Percentiles rank a stretch among this genome's conserved stretches.
Evolutionary conservation across 1,140 invertebrate genomes (phyloP).

Genomic region (Drosophila mojavensis): DNA sequence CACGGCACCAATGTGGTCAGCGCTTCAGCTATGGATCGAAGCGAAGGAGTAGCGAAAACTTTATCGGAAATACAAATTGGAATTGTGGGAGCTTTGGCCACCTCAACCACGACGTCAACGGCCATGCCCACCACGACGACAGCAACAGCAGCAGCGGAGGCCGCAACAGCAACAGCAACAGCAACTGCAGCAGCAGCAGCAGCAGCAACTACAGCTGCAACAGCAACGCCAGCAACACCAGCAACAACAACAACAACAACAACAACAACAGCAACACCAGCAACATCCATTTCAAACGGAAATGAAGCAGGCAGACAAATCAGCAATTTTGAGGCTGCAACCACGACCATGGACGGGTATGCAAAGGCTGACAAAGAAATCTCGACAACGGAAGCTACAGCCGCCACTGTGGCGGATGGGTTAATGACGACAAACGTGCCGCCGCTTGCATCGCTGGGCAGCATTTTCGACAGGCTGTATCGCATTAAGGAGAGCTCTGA

Average conservation of each 20-base stretch:
- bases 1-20: slow-evolving; percentile 41
- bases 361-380: slow-evolving; percentile 7
- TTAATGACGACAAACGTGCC: slow-evolving; percentile 59
- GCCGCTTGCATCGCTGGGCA: slow-evolving; percentile 33
- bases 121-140: slow-evolving; percentile 66
- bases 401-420: slow-evolving; percentile 5
- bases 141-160: slow-evolving; percentile 70
- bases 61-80: slow-evolving; percentile 41
- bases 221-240: slow-evolving; percentile 37
- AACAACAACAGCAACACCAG: slow-evolving; percentile 52
- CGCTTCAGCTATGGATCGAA: slow-evolving; percentile 26
- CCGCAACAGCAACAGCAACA: slow-evolving; percentile 63
- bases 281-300: slow-evolving; percentile 7
- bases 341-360: slow-evolving; percentile 1
- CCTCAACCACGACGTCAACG: slow-evolving; percentile 57
- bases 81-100: slow-evolving; percentile 27
- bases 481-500: slow-evolving; percentile 56
- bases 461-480: slow-evolving; percentile 58
- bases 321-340: slow-evolving; percentile 9
- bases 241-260: slow-evolving; percentile 20
- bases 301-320: slow-evolving; percentile 28
- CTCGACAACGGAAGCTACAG: slow-evolving; percentile 11
- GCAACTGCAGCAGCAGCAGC: slow-evolving; percentile 24
- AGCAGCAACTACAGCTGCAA: slow-evolving; percentile 35
- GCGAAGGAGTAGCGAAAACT: slow-evolving; percentile 41